Percentiles rank a stretch among this genome's conserved stretches.
Conservation (phyloP, 2,888 invertebrate genomes). For the Argyresthia goedartella region DNA sequence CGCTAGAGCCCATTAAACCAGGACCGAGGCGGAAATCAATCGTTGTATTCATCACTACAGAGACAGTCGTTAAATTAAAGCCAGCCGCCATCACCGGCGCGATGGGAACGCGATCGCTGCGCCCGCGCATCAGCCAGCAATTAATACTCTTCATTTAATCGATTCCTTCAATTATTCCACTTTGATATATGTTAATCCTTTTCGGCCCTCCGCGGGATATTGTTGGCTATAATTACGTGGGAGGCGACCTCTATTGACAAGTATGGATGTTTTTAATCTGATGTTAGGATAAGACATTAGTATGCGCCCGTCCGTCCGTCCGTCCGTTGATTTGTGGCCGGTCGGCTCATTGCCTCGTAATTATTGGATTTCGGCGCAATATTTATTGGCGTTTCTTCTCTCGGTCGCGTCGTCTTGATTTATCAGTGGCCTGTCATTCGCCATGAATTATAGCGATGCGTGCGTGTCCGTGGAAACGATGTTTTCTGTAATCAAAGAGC, state of each 20-base stretch:
- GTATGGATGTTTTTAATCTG: slow-evolving; percentile 71
- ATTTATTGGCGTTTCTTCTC: slow-evolving; percentile 62
- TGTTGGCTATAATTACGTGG: slow-evolving; percentile 68
- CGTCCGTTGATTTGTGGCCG: slow-evolving; percentile 58
- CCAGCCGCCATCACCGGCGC: not conserved
- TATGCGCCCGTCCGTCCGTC: slow-evolving; percentile 56
- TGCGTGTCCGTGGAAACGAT: slow-evolving; percentile 28
- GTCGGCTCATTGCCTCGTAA: slow-evolving; percentile 63
- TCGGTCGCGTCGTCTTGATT: slow-evolving; percentile 42
- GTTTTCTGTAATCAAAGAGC: slow-evolving; percentile 26
- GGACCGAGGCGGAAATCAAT: too few species aligned
- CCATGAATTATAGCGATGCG: slow-evolving; percentile 43
- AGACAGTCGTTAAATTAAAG: slow-evolving; percentile 6
- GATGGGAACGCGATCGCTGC: slow-evolving; percentile 17
- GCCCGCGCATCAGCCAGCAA: slow-evolving; percentile 65
- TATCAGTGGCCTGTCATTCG: slow-evolving; percentile 51
- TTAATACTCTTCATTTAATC: slow-evolving; percentile 70
- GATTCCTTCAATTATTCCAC: slow-evolving; percentile 69
- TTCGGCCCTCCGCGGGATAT: slow-evolving; percentile 62
- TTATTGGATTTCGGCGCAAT: slow-evolving; percentile 66
- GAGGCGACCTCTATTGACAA: slow-evolving; percentile 68
- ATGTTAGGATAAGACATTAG: slow-evolving; percentile 69
- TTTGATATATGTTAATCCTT: slow-evolving; percentile 68
- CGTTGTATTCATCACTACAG: not conserved
- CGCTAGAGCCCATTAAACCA: too few species aligned